Conservation (phyloP, 1,140 invertebrate species). For the Euura saliciscinereae region DNA sequence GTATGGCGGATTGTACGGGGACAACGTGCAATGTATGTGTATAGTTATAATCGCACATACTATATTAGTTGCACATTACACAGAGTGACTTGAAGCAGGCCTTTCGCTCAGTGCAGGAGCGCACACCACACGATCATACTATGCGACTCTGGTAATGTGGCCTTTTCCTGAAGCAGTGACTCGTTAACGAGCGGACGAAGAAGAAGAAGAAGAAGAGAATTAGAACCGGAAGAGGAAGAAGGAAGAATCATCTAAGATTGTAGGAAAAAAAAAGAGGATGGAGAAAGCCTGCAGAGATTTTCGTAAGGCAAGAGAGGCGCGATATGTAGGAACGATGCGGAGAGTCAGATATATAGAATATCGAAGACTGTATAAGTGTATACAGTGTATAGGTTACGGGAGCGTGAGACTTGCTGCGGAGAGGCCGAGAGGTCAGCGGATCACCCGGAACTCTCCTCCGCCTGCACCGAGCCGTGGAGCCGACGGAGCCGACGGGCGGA, state of each 20-base stretch:
- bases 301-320: slow-evolving; percentile 22
- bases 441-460: slow-evolving; percentile 61
- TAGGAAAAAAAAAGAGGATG: slow-evolving; percentile 23
- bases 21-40: background rate
- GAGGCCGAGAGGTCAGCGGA: slow-evolving; percentile 62
- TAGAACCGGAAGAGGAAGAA: slow-evolving; percentile 46
- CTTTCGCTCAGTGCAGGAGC: background rate
- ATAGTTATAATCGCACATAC: background rate
- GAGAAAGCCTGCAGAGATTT: slow-evolving; percentile 12
- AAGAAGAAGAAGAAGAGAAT: slow-evolving; percentile 38
- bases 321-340: slow-evolving; percentile 29
- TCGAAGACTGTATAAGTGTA: slow-evolving; percentile 9
- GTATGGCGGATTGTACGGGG: no score
- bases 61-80: background rate
- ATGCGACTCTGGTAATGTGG: background rate
- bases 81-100: slow-evolving; percentile 5
- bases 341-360: slow-evolving; percentile 12
- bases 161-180: background rate
- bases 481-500: slow-evolving; percentile 41
- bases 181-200: slow-evolving; percentile 2
- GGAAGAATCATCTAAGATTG: slow-evolving; percentile 49
- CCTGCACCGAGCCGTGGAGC: slow-evolving; percentile 34
- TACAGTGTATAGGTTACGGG: slow-evolving; percentile 58
- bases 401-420: slow-evolving; percentile 63
- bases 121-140: background rate